A percentile compares a stretch with the other conserved stretches of the same genome.
Evolutionary conservation across 1,140 invertebrate species (phyloP).

Genomic region (Drosophila eugracilis): DNA sequence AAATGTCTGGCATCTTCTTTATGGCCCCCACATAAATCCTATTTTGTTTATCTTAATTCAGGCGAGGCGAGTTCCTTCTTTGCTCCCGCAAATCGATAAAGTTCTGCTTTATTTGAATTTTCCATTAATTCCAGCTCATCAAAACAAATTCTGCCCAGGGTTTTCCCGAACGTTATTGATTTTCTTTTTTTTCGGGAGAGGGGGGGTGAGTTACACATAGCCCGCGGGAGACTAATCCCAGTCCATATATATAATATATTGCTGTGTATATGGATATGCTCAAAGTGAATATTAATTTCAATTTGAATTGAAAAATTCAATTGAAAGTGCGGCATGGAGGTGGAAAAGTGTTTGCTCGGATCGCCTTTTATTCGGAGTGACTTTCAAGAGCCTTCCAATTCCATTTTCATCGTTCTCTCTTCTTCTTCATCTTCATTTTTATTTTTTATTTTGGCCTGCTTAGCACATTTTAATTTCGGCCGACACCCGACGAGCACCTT

Average conservation of each 20-base stretch:
- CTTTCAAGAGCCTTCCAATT: slow-evolving; percentile 38
- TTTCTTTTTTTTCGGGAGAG: slow-evolving; percentile 1
- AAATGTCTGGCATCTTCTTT: slow-evolving; percentile 45
- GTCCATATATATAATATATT: not conserved
- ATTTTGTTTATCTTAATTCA: slow-evolving; percentile 79
- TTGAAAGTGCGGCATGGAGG: slow-evolving; percentile 38
- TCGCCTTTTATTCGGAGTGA: slow-evolving; percentile 24
- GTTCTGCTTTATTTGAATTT: slow-evolving; percentile 39
- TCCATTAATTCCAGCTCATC: slow-evolving; percentile 38
- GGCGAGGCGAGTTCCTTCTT: slow-evolving; percentile 45
- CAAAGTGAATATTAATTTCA: slow-evolving; percentile 79
- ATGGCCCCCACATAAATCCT: slow-evolving; percentile 64
- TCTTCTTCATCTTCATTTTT: not conserved
- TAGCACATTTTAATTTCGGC: slow-evolving; percentile 63
- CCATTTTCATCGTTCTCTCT: slow-evolving; percentile 17
- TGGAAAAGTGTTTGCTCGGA: slow-evolving; percentile 7
- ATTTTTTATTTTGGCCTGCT: slow-evolving; percentile 12
- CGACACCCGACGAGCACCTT: slow-evolving; percentile 44
- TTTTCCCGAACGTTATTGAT: slow-evolving; percentile 36
- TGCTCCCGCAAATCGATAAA: slow-evolving; percentile 37
- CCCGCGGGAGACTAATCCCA: slow-evolving; percentile 21
- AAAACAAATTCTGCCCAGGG: slow-evolving; percentile 15
- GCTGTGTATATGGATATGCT: slow-evolving; percentile 62
- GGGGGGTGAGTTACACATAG: not conserved
- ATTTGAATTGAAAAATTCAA: slow-evolving; percentile 73